A percentile compares a stretch with the other conserved stretches of the same genome.
phyloP scores from a whole-genome alignment of 37 sponge, comb jelly and placozoan species.

The Amphimedon queenslandica region DNA sequence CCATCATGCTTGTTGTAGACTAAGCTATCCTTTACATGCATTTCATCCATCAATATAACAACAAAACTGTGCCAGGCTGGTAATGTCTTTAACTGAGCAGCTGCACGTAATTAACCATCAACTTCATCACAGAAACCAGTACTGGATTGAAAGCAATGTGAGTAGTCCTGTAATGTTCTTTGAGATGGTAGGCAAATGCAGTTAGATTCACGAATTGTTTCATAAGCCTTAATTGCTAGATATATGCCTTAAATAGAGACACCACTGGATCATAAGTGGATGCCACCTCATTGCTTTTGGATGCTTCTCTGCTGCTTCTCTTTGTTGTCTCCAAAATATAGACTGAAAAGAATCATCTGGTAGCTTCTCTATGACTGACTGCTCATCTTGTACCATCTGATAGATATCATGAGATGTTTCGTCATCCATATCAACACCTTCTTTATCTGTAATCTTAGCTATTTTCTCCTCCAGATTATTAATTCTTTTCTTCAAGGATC shows the following conservation, averaged over 20 bases:
- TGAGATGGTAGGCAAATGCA: constrained; percentile 8
- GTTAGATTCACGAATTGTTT: neutral
- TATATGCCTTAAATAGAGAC: constrained; percentile 7
- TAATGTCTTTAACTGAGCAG: neutral
- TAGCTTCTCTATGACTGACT: neutral
- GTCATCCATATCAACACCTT: neutral
- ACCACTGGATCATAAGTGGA: constrained; percentile 11
- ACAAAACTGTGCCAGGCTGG: neutral
- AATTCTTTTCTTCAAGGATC: neutral
- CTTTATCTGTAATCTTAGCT: neutral
- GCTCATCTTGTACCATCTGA: neutral
- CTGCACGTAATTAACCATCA: neutral
- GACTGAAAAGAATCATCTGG: neutral
- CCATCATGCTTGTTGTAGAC: neutral
- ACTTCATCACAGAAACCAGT: neutral
- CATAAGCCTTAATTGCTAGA: neutral
- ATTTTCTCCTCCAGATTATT: neutral
- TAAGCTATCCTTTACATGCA: constrained; percentile 7
- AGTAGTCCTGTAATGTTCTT: constrained; percentile 21
- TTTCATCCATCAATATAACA: neutral
- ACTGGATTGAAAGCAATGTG: neutral
- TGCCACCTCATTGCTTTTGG: constrained; percentile 16
- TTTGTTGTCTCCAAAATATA: constrained; percentile 17
- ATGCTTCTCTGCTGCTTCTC: neutral
- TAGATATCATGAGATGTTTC: neutral